These are phyloP conservation scores for Caenorhabditis angaria DNA, from an alignment of 2,888 invertebrate species.

Conservation along the genomic window DNA sequence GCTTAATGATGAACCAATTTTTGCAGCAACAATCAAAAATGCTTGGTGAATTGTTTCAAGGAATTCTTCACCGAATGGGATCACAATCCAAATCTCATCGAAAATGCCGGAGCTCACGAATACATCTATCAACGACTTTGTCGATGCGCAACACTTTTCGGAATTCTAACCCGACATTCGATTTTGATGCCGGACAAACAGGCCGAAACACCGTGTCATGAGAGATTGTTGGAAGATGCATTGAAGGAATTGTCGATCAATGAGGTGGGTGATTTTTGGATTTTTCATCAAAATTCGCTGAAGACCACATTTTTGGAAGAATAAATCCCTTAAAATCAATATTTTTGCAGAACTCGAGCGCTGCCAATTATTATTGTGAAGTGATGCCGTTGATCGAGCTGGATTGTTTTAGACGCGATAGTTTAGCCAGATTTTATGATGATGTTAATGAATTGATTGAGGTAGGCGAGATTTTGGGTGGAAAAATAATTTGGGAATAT, in stretches of 20 bases:
- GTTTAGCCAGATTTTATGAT: background rate
- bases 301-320: too few species aligned
- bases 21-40: constrained; percentile 22
- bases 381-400: background rate
- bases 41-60: constrained; percentile 13
- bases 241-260: background rate
- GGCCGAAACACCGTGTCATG: background rate
- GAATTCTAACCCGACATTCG: constrained; percentile 23
- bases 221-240: background rate
- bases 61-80: constrained; percentile 25
- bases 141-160: constrained; percentile 21
- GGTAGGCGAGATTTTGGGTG: too few species aligned
- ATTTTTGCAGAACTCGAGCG: too few species aligned
- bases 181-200: background rate
- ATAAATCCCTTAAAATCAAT: too few species aligned
- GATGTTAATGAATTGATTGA: background rate
- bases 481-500: too few species aligned
- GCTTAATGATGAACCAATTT: too few species aligned
- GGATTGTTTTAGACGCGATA: background rate
- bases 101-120: background rate
- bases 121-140: constrained; percentile 10
- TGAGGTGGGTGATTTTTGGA: background rate
- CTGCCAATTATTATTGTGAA: constrained; percentile 8
- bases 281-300: too few species aligned
- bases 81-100: background rate